phyloP scores from a whole-genome alignment of 2,797 vertebrate genomes.

The Falco cherrug region DNA sequence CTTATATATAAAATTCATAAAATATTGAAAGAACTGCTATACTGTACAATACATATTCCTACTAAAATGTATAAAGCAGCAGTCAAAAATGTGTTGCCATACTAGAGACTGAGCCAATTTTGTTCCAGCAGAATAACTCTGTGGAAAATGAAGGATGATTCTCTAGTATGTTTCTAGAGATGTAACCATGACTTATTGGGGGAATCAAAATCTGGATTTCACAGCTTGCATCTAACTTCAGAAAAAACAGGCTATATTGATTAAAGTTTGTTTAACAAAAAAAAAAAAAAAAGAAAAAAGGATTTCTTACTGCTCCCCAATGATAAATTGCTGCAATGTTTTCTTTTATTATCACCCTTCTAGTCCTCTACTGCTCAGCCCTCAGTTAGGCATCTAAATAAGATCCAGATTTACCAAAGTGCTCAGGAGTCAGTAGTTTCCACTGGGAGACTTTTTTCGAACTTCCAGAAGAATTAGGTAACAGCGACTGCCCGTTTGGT shows the following conservation, averaged over 20 bases:
- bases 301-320: not conserved
- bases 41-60: not conserved
- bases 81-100: not conserved
- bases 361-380: slow-evolving; percentile 7
- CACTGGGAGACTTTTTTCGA: not conserved
- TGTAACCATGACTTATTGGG: not conserved
- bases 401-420: slow-evolving; percentile 61
- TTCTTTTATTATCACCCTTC: slow-evolving; percentile 59
- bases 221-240: accelerated
- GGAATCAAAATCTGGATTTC: slow-evolving; percentile 22
- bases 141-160: not conserved
- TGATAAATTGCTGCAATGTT: slow-evolving; percentile 42
- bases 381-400: slow-evolving; percentile 44
- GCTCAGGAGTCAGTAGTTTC: slow-evolving; percentile 23
- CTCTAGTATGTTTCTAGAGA: not conserved
- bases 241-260: not conserved
- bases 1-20: not conserved
- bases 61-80: not conserved
- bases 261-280: not conserved
- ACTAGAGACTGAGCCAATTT: not conserved
- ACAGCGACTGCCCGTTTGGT: not conserved
- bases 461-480: slow-evolving; percentile 59
- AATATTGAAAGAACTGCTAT: not conserved
- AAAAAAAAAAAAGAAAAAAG: not conserved
- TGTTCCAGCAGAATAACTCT: not conserved